A percentile compares a stretch with the other conserved stretches of the same genome.
These are phyloP conservation scores for Grus americana DNA, from an alignment of 2,113 vertebrate genomes.

Conservation along the genomic window DNA sequence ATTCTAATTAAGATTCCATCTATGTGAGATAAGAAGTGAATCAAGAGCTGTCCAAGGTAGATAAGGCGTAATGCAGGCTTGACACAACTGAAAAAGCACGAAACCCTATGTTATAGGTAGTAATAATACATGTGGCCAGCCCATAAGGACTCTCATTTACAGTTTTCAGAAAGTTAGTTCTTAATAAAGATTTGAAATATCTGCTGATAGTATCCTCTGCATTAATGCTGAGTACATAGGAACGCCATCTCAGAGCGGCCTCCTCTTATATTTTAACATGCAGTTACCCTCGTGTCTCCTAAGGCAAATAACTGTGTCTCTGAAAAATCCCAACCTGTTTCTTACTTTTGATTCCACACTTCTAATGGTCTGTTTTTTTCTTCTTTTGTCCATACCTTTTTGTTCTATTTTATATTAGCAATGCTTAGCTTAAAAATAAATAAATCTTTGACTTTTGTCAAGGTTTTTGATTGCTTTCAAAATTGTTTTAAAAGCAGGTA, in stretches of 20 bases:
- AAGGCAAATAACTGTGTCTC: not conserved
- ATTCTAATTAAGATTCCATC: not conserved
- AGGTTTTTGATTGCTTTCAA: not conserved
- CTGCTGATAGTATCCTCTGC: not conserved
- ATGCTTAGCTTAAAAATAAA: not conserved
- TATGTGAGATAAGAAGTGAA: not conserved
- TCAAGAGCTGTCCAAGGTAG: not conserved
- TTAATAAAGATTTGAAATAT: not conserved
- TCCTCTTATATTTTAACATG: not conserved
- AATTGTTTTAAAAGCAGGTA: not conserved
- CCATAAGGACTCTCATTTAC: not conserved
- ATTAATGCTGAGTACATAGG: not conserved
- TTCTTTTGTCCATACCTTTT: not conserved
- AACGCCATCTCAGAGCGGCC: not conserved
- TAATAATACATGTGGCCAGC: not conserved
- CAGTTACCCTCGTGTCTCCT: not conserved
- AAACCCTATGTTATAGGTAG: not conserved
- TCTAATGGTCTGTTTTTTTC: not conserved
- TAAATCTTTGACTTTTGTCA: not conserved
- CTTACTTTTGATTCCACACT: not conserved
- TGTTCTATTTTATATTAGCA: not conserved
- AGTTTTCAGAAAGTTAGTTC: not conserved
- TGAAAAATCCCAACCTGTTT: not conserved
- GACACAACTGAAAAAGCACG: not conserved
- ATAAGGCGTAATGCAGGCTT: not conserved